phyloP scores from a whole-genome alignment of 2,113 vertebrate genomes.

The Alosa alosa region DNA sequence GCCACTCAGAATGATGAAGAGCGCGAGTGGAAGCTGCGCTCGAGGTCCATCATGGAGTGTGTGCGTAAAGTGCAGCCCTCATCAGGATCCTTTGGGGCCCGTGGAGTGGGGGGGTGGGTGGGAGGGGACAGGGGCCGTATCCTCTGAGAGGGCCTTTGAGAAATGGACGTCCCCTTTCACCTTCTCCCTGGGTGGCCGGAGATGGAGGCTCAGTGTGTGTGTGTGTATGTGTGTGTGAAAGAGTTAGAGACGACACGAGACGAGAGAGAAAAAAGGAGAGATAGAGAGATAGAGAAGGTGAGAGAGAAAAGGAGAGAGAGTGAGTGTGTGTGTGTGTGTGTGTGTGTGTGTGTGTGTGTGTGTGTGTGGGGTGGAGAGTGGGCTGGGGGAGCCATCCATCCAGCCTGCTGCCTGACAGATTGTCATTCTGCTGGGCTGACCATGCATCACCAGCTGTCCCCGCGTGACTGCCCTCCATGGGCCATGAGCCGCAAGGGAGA shows the following conservation, averaged over 20 bases:
- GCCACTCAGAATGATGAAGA: not conserved
- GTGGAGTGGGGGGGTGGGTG: not conserved
- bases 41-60: not conserved
- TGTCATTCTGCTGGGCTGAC: conserved; percentile 43
- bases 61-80: not conserved
- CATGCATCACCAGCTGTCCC: conserved; percentile 54
- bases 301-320: not conserved
- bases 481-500: not conserved
- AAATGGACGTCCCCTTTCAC: not conserved
- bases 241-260: too few relatives aligned
- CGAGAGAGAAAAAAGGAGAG: too few relatives aligned
- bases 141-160: not conserved
- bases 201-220: not conserved
- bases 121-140: not conserved
- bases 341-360: not conserved
- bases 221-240: not conserved
- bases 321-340: not conserved
- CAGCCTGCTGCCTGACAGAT: conserved; percentile 45
- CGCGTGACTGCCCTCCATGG: conserved; percentile 8
- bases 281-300: not conserved
- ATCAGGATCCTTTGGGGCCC: not conserved
- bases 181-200: not conserved
- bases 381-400: conserved; percentile 17
- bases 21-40: not conserved
- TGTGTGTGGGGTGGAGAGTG: not conserved